Conservation (phyloP, 2,888 invertebrate genomes). For the Phoenoteleia sp. region DNA sequence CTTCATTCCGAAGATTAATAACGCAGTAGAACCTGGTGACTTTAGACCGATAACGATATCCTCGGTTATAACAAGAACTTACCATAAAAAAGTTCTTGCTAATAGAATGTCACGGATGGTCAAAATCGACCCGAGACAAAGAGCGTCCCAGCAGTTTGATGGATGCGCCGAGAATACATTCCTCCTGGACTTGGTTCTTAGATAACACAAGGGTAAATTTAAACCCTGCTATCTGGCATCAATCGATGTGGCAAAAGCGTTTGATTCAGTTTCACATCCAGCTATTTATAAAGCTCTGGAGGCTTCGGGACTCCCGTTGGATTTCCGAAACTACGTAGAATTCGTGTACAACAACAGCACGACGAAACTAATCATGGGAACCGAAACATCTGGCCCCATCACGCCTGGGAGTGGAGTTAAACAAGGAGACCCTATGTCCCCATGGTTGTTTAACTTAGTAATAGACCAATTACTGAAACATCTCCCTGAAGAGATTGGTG, state of each 20-base stretch:
- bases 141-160: constrained; percentile 66
- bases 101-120: background rate
- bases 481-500: constrained; percentile 38
- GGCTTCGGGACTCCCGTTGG: background rate
- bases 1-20: constrained; percentile 37
- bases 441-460: background rate
- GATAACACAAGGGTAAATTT: background rate
- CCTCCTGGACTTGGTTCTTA: constrained; percentile 4
- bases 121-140: constrained; percentile 61
- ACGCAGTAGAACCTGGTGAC: background rate
- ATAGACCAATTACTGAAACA: background rate
- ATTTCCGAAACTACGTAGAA: background rate
- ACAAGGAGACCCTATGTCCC: constrained; percentile 15
- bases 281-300: background rate
- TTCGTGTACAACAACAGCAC: constrained; percentile 75
- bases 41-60: constrained; percentile 17
- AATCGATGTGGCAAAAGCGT: constrained; percentile 72
- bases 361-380: constrained; percentile 7
- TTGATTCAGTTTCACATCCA: constrained; percentile 67
- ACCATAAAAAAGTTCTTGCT: constrained; percentile 70
- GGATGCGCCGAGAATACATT: constrained; percentile 72
- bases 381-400: no score
- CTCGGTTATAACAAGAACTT: constrained; percentile 45
- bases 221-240: constrained; percentile 34
- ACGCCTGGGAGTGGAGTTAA: constrained; percentile 2